Conservation (phyloP, 2,797 vertebrate species). For the Poecilia velifera region DNA sequence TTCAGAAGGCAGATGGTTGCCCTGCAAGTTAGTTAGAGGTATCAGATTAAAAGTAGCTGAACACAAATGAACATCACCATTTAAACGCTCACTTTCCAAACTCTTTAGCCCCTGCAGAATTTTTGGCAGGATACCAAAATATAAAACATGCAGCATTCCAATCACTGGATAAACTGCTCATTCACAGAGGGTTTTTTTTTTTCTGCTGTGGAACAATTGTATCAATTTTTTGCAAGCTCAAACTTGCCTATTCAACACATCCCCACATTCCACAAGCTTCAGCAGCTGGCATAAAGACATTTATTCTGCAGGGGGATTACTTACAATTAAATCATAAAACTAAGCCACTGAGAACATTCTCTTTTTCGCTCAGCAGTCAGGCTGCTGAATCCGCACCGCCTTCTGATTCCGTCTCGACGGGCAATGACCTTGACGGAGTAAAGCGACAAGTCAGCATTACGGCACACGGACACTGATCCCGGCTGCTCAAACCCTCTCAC, state of each 20-base stretch:
- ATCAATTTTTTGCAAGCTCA: constrained; percentile 27
- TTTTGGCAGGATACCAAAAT: constrained; percentile 4
- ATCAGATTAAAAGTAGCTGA: neutral
- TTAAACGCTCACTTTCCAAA: neutral
- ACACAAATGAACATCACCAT: neutral
- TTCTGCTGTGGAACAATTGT: constrained; percentile 27
- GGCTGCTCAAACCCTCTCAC: constrained; percentile 21
- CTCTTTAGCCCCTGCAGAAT: neutral
- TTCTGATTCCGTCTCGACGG: constrained; percentile 54
- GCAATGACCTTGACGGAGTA: constrained; percentile 66
- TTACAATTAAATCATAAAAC: constrained; percentile 65
- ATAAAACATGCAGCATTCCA: neutral
- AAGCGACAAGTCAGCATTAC: constrained; percentile 35
- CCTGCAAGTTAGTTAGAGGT: neutral
- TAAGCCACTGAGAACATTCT: constrained; percentile 70
- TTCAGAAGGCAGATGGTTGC: neutral
- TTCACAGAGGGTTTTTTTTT: constrained; percentile 20
- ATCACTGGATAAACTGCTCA: constrained; percentile 36
- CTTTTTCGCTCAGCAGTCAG: constrained; percentile 66
- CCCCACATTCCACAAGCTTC: constrained; percentile 50
- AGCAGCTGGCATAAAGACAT: constrained; percentile 50
- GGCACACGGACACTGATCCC: constrained; percentile 18
- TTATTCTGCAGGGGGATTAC: constrained; percentile 61
- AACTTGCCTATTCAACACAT: constrained; percentile 48
- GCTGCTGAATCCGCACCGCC: constrained; percentile 53